Evolutionary conservation across 2,113 vertebrate species (phyloP).

Genomic region (Dascyllus trimaculatus): DNA sequence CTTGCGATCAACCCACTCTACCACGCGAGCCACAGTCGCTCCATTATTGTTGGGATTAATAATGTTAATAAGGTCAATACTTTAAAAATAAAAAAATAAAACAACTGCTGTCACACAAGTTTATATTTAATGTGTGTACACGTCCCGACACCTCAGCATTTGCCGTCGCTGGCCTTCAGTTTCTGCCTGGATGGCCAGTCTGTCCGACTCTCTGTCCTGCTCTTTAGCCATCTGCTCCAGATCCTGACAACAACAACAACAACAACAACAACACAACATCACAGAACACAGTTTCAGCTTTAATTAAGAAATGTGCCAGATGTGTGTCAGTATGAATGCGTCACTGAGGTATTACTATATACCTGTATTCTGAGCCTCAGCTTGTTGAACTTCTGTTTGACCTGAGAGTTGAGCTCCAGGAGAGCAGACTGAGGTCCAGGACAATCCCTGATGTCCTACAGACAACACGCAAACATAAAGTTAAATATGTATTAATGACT

Average conservation of each 20-base stretch:
- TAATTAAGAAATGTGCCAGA: neutral
- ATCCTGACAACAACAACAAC: slow-evolving; percentile 84
- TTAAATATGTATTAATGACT: neutral
- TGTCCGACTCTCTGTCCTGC: slow-evolving; percentile 92
- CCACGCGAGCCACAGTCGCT: too few relatives aligned
- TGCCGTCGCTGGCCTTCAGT: slow-evolving; percentile 92
- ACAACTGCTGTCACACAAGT: too few relatives aligned
- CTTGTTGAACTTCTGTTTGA: slow-evolving; percentile 92
- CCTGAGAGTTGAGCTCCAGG: slow-evolving; percentile 88
- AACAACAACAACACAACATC: neutral
- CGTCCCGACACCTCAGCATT: slow-evolving; percentile 89
- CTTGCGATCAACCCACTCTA: too few relatives aligned
- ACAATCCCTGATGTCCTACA: slow-evolving; percentile 86
- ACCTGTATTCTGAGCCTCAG: slow-evolving; percentile 93
- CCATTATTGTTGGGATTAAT: neutral
- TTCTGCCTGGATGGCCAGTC: slow-evolving; percentile 88
- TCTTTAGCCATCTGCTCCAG: slow-evolving; percentile 94
- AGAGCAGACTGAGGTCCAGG: slow-evolving; percentile 88
- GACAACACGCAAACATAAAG: slow-evolving; percentile 12
- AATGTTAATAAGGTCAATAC: neutral
- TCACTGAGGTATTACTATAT: slow-evolving; percentile 26
- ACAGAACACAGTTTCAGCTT: neutral
- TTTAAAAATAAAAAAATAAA: neutral
- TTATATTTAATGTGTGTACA: neutral
- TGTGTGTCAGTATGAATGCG: neutral